Percentiles rank a stretch among this genome's conserved stretches.
These are phyloP conservation scores for Alouatta palliata DNA, from an alignment of 2,113 vertebrate genomes.

Conservation along the genomic window DNA sequence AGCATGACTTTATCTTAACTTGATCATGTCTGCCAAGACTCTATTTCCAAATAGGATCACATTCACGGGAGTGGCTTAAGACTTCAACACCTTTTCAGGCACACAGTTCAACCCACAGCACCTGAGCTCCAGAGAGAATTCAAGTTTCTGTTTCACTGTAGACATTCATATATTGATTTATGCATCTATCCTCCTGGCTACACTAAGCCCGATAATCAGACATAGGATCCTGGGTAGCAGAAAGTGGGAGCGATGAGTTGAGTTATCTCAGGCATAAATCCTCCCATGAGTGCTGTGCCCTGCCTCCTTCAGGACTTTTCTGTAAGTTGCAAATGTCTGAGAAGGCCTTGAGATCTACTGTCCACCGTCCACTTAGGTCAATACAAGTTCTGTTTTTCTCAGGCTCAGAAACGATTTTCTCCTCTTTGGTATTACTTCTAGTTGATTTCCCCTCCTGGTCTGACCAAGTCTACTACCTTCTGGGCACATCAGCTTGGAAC, in stretches of 20 bases:
- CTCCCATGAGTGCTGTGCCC: too few relatives aligned
- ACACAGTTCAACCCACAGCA: accelerated
- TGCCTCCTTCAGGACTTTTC: neutral
- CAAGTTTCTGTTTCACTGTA: accelerated
- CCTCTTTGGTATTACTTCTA: neutral
- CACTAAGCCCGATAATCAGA: neutral
- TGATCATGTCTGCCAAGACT: neutral
- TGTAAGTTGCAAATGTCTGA: neutral
- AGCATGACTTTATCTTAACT: accelerated
- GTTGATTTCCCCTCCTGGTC: neutral
- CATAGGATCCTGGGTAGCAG: accelerated
- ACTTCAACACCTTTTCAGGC: neutral
- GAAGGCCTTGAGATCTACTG: too few relatives aligned
- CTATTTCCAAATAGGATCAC: neutral
- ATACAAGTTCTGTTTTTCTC: neutral
- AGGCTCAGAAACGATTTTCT: neutral
- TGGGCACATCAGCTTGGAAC: neutral
- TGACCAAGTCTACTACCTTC: too few relatives aligned
- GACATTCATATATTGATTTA: accelerated
- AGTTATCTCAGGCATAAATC: neutral
- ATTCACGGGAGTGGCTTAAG: neutral
- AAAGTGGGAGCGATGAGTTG: neutral
- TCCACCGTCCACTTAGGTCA: neutral
- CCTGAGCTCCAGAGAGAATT: neutral
- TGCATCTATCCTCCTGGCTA: neutral